phyloP scores from a whole-genome alignment of 1,140 invertebrate species.

The Streblospio benedicti region DNA sequence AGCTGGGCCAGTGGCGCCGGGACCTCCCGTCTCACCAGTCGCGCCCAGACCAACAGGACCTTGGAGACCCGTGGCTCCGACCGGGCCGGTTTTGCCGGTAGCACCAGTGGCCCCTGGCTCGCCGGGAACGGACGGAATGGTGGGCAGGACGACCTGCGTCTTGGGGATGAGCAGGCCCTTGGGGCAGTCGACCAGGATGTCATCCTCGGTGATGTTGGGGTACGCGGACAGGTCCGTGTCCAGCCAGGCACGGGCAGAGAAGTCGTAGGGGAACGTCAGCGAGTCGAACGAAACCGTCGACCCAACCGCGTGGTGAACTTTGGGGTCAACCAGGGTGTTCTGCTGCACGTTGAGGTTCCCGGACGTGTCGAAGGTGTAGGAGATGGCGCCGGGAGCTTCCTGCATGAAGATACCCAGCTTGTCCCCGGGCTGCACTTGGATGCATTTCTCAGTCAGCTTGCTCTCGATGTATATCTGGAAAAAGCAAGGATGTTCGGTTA shows the following conservation, averaged over 20 bases:
- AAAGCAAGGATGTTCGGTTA: too few relatives aligned
- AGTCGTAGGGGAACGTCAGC: constrained; percentile 6
- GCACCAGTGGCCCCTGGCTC: constrained; percentile 3
- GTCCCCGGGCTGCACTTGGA: constrained; percentile 3
- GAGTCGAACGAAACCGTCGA: not conserved
- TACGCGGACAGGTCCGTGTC: constrained; percentile 1
- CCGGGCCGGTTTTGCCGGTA: not conserved
- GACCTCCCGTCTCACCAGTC: not conserved
- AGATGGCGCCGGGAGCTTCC: constrained; percentile 2
- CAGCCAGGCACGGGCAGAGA: constrained; percentile 5
- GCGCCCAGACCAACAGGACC: constrained; percentile 3
- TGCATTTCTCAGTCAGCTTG: constrained; percentile 8
- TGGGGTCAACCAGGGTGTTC: not conserved
- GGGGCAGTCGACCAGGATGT: not conserved
- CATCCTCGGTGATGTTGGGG: not conserved
- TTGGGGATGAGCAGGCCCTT: constrained; percentile 5
- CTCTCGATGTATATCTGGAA: constrained; percentile 13
- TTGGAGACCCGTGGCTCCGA: not conserved
- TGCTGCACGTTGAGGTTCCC: not conserved
- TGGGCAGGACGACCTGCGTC: not conserved
- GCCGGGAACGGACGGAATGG: not conserved
- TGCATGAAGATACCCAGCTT: constrained; percentile 8
- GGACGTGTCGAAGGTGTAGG: constrained; percentile 8
- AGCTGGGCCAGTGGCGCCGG: not conserved
- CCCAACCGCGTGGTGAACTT: not conserved